These are phyloP conservation scores for Formica selysi DNA, from an alignment of 1,140 invertebrate genomes.

Conservation along the genomic window DNA sequence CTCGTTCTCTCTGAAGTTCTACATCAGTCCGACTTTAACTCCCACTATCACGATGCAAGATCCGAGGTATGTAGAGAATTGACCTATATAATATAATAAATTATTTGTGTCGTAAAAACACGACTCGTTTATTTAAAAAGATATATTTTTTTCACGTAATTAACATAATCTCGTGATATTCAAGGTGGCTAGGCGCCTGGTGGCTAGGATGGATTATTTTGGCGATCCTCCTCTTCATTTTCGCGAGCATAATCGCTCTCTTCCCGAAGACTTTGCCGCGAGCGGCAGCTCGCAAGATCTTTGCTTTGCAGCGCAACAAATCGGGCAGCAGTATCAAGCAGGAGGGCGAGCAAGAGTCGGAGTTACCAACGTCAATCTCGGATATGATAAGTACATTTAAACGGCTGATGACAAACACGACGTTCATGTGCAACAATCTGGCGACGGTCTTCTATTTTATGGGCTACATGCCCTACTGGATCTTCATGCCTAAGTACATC, in stretches of 20 bases:
- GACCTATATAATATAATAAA: background rate
- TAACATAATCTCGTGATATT: background rate
- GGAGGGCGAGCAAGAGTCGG: constrained; percentile 78
- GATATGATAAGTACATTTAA: constrained; percentile 90
- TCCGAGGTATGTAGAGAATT: constrained; percentile 85
- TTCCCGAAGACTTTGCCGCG: constrained; percentile 90
- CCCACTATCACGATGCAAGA: constrained; percentile 90
- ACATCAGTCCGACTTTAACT: constrained; percentile 90
- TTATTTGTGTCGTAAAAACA: background rate
- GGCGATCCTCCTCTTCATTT: constrained; percentile 88
- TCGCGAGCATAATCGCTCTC: constrained; percentile 88
- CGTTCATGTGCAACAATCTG: constrained; percentile 90
- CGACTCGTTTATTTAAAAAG: no score
- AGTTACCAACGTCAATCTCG: constrained; percentile 85
- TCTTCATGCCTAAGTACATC: constrained; percentile 92
- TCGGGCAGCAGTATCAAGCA: constrained; percentile 78
- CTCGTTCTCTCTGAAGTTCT: constrained; percentile 90
- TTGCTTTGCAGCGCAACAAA: constrained; percentile 84
- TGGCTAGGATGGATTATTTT: constrained; percentile 93
- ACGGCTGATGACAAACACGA: constrained; percentile 88
- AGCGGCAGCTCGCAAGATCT: constrained; percentile 87
- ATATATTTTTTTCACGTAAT: no score
- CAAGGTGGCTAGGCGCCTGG: constrained; percentile 92
- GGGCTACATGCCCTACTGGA: constrained; percentile 91
- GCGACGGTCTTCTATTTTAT: constrained; percentile 90